phyloP scores from a whole-genome alignment of 2,888 invertebrate genomes.

The Drosophila quasianomalipes region DNA sequence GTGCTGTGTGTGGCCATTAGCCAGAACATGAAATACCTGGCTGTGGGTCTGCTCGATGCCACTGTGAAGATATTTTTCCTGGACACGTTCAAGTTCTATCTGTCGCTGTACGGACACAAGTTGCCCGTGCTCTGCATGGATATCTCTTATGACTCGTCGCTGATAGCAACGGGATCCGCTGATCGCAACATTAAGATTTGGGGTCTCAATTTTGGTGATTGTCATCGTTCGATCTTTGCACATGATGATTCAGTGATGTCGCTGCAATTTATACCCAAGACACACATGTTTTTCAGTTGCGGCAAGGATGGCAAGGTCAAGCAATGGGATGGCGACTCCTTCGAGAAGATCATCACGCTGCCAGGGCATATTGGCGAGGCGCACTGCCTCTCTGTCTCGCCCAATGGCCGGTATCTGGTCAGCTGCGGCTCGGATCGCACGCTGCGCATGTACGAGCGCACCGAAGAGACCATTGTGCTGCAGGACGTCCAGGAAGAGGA shows the following conservation, averaged over 20 bases:
- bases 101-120: constrained; percentile 98
- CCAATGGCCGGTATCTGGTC: constrained; percentile 91
- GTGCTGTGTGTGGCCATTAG: constrained; percentile 93
- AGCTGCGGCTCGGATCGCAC: constrained; percentile 95
- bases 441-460: constrained; percentile 93
- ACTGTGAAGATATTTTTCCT: constrained; percentile 98
- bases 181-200: constrained; percentile 98
- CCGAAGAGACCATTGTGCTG: constrained; percentile 95
- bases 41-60: constrained; percentile 95
- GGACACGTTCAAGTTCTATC: constrained; percentile 97
- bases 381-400: constrained; percentile 90
- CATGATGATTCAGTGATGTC: constrained; percentile 98
- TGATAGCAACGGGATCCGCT: constrained; percentile 97
- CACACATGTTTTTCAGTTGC: constrained; percentile 96
- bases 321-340: constrained; percentile 98
- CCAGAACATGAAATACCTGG: constrained; percentile 94
- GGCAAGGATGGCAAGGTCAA: constrained; percentile 97
- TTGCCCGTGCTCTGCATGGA: constrained; percentile 97
- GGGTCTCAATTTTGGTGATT: constrained; percentile 99
- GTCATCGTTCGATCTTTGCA: constrained; percentile 97
- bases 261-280: constrained; percentile 94
- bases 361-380: constrained; percentile 93
- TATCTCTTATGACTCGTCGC: constrained; percentile 93
- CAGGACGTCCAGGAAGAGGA: constrained; percentile 96
- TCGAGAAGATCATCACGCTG: constrained; percentile 94